A percentile compares a stretch with the other conserved stretches of the same genome.
Evolutionary conservation across 1,140 invertebrate genomes (phyloP).

Genomic region (Drosophila ogumai): DNA sequence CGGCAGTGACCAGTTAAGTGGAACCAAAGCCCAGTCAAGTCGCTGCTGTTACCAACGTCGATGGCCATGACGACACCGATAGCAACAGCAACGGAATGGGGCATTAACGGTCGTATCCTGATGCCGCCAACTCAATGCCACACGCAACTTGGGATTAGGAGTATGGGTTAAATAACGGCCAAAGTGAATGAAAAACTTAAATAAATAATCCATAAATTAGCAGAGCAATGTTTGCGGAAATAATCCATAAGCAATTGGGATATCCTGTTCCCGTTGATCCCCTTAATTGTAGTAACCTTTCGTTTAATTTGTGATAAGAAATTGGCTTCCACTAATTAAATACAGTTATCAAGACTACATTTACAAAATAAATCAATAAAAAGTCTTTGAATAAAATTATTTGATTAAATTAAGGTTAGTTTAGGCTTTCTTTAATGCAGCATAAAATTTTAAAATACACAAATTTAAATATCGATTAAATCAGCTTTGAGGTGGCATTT

Average conservation of each 20-base stretch:
- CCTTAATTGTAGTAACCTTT: slow-evolving; percentile 16
- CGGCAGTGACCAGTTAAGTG: slow-evolving; percentile 60
- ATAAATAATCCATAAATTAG: slow-evolving; percentile 45
- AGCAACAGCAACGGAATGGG: slow-evolving; percentile 34
- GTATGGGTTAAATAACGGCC: background rate
- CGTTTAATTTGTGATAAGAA: background rate
- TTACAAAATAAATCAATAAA: background rate
- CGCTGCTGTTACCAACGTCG: slow-evolving; percentile 35
- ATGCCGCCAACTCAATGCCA: slow-evolving; percentile 28
- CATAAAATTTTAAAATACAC: no score
- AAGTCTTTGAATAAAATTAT: background rate
- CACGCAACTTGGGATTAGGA: slow-evolving; percentile 11
- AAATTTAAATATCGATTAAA: background rate
- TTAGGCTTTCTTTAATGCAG: background rate
- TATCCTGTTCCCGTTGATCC: slow-evolving; percentile 44
- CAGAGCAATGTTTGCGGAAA: slow-evolving; percentile 10
- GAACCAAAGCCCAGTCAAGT: slow-evolving; percentile 47
- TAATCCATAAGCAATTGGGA: slow-evolving; percentile 17
- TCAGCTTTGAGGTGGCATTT: slow-evolving; percentile 18
- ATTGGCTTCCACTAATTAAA: background rate
- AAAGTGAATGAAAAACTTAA: slow-evolving; percentile 26
- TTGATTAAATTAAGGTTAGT: no score
- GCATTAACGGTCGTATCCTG: slow-evolving; percentile 37
- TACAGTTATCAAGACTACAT: background rate
- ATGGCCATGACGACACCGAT: slow-evolving; percentile 56